Evolutionary conservation across 2,113 vertebrate genomes (phyloP).

Genomic region (Macrotis lagotis): DNA sequence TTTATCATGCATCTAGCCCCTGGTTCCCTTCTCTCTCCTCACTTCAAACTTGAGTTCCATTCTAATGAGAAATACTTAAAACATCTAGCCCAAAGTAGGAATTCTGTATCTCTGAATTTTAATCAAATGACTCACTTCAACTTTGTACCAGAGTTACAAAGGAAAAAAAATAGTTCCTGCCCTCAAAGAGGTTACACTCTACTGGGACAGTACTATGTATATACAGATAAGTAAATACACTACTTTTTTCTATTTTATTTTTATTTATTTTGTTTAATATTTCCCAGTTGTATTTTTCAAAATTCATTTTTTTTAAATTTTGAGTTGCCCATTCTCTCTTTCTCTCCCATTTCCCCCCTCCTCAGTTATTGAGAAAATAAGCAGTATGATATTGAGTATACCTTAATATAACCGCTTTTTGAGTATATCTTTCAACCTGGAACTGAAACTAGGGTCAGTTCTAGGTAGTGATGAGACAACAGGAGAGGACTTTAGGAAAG

Average conservation of each 20-base stretch:
- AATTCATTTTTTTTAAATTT: neutral
- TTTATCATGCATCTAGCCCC: neutral
- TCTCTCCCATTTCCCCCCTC: neutral
- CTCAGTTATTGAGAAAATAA: neutral
- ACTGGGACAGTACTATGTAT: neutral
- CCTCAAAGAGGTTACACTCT: neutral
- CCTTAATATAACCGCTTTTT: neutral
- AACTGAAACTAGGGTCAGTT: too few relatives aligned
- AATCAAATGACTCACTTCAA: neutral
- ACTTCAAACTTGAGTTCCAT: neutral
- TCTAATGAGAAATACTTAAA: neutral
- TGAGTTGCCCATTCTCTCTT: neutral
- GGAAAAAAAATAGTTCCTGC: neutral
- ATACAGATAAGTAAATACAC: neutral
- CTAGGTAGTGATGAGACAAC: too few relatives aligned
- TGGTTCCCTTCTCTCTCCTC: neutral
- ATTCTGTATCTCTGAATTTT: neutral
- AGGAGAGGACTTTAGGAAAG: too few relatives aligned
- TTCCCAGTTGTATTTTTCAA: neutral
- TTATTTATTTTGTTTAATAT: neutral
- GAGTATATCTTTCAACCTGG: too few relatives aligned
- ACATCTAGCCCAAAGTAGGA: neutral
- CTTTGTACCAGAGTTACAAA: neutral
- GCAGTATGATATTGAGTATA: neutral
- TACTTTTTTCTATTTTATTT: neutral